These are phyloP conservation scores for Pteronura brasiliensis DNA, from an alignment of 2,113 vertebrate genomes.

Conservation along the genomic window DNA sequence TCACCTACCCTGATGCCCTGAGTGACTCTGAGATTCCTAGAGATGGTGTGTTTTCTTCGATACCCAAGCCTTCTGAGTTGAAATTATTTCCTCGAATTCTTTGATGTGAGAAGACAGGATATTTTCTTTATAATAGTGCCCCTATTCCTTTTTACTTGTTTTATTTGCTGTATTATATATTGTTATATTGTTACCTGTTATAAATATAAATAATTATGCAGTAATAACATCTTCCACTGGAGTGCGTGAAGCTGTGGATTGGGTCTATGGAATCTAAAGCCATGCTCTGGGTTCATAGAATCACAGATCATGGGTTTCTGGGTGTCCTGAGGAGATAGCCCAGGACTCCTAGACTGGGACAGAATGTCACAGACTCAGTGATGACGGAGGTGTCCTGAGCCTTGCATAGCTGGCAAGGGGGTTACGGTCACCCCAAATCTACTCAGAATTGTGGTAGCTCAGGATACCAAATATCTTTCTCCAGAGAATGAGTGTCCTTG, in stretches of 20 bases:
- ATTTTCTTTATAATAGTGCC: not conserved
- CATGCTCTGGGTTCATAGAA: not conserved
- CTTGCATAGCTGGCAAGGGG: no score
- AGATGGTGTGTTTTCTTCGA: not conserved
- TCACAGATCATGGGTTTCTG: not conserved
- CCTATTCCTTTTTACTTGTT: not conserved
- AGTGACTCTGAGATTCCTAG: not conserved
- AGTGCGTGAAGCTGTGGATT: not conserved
- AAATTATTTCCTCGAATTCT: not conserved
- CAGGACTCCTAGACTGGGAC: no score
- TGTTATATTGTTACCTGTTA: not conserved
- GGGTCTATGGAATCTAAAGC: not conserved
- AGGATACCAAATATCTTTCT: not conserved
- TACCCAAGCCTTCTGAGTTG: not conserved
- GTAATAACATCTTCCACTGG: not conserved
- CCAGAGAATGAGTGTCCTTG: not conserved
- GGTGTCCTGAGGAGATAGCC: not conserved
- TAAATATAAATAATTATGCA: not conserved
- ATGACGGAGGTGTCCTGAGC: accelerated
- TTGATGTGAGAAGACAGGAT: not conserved
- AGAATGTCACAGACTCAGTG: not conserved
- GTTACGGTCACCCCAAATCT: no score
- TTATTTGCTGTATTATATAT: not conserved
- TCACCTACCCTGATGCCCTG: not conserved
- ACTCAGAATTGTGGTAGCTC: not conserved